Evolutionary conservation across 2,797 vertebrate species (phyloP), one percentile per base, ranked within the genome.

Genomic region (Bufotes viridis): DNA sequence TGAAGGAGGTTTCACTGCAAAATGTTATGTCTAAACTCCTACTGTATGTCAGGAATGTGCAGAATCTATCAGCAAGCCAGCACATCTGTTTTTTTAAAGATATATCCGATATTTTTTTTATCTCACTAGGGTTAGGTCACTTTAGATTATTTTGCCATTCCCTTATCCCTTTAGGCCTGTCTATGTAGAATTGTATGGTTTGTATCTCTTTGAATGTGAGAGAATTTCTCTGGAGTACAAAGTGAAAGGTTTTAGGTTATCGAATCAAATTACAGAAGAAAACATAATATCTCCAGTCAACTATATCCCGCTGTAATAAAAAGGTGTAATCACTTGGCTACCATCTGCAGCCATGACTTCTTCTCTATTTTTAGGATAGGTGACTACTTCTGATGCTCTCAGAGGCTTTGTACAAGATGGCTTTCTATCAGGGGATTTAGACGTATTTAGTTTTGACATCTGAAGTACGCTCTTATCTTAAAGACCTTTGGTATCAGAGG

Each of bases 221-320:
- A 74, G 58, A 67, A 74, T 72, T 75, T 81, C 83, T 81, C 12
- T 26, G 29, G 34, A 65, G 78, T 65, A 57, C 69, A 61, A 67
- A 85, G 65, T 75, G 22, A 61, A 76, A 85, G 82, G 76, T 88
- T 85, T 55, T 60, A 85, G 87, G 87, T 85, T 88, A 81, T 81
- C 87, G 51, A 51, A 85, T 88, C 78, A 85, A 81, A 85, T 88
- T 85, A 88, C 78, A 85, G 20, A 81, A 70, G 63, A 55, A 81
- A 88, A 81, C 26, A 57, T 67, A 58, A 42, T 81, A 88, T 88
- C 69, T 81, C 18, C 57, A 81, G 69, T 81, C 82, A 55, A 81
- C 57, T 81, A 65, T 61, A 22, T 85, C 20, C 76, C 65, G 55
- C 63, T 61, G 75, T 85, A 88, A 88, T 81, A 81, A 74, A 85